Conservation (phyloP, 2,888 invertebrate genomes). For the Lepidochitona cinerea region DNA sequence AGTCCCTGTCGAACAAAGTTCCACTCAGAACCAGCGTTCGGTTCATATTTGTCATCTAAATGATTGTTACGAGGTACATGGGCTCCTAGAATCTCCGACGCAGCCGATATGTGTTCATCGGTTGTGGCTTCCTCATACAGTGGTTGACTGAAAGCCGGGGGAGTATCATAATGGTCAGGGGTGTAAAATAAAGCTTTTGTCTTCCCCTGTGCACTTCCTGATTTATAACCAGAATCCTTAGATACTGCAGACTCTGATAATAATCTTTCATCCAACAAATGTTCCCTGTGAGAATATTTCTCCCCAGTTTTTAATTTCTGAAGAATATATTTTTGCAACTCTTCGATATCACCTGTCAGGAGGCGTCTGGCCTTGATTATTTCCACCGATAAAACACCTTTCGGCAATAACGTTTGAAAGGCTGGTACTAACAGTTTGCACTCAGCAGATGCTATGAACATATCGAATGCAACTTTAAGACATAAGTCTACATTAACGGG, state of each 20-base stretch:
- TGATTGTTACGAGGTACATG: not conserved
- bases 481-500: not conserved
- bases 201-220: no score
- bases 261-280: no score
- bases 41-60: not conserved
- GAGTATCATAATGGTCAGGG: not conserved
- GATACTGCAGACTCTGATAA: no score
- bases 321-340: not conserved
- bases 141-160: not conserved
- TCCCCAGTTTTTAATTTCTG: not conserved
- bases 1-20: constrained; percentile 41
- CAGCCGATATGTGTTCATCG: constrained; percentile 46
- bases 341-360: not conserved
- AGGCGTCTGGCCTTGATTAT: not conserved
- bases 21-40: constrained; percentile 33
- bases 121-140: constrained; percentile 33
- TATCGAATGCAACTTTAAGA: not conserved
- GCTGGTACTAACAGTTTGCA: not conserved
- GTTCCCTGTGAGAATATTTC: not conserved
- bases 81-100: not conserved
- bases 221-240: no score
- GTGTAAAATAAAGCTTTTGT: no score
- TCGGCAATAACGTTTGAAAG: not conserved
- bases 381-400: not conserved
- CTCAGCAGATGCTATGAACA: not conserved